Base-by-base conservation (phyloP, 2,113 vertebrate species). In the Anhinga anhinga region DNA sequence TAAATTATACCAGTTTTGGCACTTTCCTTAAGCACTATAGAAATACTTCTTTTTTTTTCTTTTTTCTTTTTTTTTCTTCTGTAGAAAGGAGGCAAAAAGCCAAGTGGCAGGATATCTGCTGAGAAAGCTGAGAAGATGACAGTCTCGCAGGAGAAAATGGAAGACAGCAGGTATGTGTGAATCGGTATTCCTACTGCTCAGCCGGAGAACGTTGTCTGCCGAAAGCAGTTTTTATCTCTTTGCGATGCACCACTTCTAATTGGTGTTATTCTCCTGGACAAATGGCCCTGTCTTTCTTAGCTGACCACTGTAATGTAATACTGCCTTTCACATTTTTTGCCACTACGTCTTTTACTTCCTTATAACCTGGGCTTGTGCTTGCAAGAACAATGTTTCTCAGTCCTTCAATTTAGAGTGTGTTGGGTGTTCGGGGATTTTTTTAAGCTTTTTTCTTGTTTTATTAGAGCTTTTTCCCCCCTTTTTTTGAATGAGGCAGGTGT, bases 151-250 rank as follows among this genome's bases (percentile, higher is more conserved):
- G 97, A 97, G 88, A 97, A 86, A 94, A 97, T 82, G 93, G 87
- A 89, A 95, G 96, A 96, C 92, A 96, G 95, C 97, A 98, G 98
- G 98, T 98, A 97, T 9, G 97, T 96, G 95, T 94, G 95, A 95
- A 89, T 42, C 88, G 59, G 95, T 81, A 42, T 91, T 95, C 73
- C 86, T 88, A 14, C 77, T 81, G 89, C 94, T 95, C 96, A 87
- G 93, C 84, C 95, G 95, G 96, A 91, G 62, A 47, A 58, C 18
- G 74, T 84, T 94, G 88, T 53, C 92, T 86, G 80, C 58, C 8
- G 56, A 34, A 13, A 86, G 81, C 85, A 40, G 50, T 19, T 82
- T 78, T 86, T 13, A 30, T 42, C 65, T 90, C 80, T 84, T 59
- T 69, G 85, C 63, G 59, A 2, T 45, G 22, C 72, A n/a, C 47